Base-by-base conservation (phyloP, 92 coral and sea anemone species). In the Meandrina meandrites region DNA sequence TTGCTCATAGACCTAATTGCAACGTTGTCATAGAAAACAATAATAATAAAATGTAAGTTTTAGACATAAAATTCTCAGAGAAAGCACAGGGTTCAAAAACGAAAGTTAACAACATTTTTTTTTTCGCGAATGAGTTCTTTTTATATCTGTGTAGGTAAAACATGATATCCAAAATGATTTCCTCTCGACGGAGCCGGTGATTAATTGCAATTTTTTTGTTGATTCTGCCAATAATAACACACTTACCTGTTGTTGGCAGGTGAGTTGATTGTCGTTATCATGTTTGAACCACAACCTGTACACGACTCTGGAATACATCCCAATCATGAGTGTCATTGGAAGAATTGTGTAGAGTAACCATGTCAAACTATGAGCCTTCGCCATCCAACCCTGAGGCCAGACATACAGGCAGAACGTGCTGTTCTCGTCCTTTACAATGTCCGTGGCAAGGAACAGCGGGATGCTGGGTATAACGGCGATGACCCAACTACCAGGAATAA, bases 241-340 rank as follows among this genome's bases (percentile, higher is more conserved):
- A 48, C 53, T 48, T 48, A 48, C 53, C 11, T 4, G 4, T 48
- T 48, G 53, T 48, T 48, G 53, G 53, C 9, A 6, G 45, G 79
- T 53, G 36, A 48, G 53, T 7, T 35, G 47, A 54, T 3, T 34
- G 31, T 74, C 28, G 32, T 16, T 36, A 18, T n/a, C 19, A 2
- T 51, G 69, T 19, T 54, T 84, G 12, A 56, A 84, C 87, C 87
- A 84, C 57, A 84, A 28, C 27, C 57, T 47, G 58, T 56, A 40
- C 24, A 84, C 40, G 35, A 84, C 79, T 42, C 58, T 53, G 54
- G 80, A 74, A 72, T 84, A 84, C 51, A 75, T 40, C n/a, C 56
- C 80, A 35, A 30, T 53, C 87, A 82, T 82, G 7, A 82, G 12
- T 27, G 13, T 18, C 7, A 56, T 16, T 66, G 51, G 57, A 71